phyloP scores from a whole-genome alignment of 2,797 vertebrate species.

The Otolemur crassicaudatus region DNA sequence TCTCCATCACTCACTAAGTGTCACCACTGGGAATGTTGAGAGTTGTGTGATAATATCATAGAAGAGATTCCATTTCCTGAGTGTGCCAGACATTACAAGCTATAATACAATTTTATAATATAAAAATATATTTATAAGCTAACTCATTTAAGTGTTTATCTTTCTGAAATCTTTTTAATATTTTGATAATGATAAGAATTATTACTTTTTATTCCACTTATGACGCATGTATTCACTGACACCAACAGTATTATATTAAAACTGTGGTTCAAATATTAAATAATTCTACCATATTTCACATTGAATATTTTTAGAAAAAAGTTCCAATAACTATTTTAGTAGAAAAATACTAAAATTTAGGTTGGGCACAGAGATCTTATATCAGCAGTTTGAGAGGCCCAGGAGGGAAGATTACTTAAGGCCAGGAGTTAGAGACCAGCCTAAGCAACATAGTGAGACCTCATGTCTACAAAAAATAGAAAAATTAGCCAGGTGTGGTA shows the following conservation, averaged over 20 bases:
- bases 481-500: background rate
- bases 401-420: background rate
- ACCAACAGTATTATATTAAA: background rate
- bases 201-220: background rate
- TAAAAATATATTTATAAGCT: background rate
- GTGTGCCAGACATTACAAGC: background rate
- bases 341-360: background rate
- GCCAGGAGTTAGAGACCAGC: background rate
- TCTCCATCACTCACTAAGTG: background rate
- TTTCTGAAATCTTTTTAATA: background rate
- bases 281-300: conserved; percentile 22
- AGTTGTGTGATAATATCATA: background rate
- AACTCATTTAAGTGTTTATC: background rate
- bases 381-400: background rate
- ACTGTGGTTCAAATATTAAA: background rate
- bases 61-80: background rate
- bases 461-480: background rate
- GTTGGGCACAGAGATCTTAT: background rate
- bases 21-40: background rate
- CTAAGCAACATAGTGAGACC: background rate
- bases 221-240: background rate
- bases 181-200: background rate
- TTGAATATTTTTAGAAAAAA: conserved; percentile 39
- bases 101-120: too few relatives aligned
- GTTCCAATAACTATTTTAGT: conserved; percentile 4